A percentile compares a stretch with the other conserved stretches of the same genome.
These are phyloP conservation scores for Hydrolagus affinis DNA, from an alignment of 2,113 vertebrate genomes.

Conservation along the genomic window DNA sequence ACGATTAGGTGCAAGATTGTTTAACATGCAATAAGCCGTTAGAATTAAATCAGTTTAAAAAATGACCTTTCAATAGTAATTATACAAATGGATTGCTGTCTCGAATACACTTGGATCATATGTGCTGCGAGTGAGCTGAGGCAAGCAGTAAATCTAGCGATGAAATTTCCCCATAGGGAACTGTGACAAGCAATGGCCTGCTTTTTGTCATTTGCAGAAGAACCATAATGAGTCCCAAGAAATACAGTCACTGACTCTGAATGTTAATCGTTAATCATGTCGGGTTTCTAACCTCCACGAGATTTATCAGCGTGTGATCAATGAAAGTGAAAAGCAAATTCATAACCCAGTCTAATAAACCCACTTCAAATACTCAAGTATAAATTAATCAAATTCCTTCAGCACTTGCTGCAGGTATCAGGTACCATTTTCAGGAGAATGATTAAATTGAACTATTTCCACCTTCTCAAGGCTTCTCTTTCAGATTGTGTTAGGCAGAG, in stretches of 20 bases:
- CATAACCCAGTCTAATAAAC: not conserved
- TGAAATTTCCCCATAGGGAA: constrained; percentile 22
- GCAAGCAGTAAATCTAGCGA: constrained; percentile 12
- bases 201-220: constrained; percentile 8
- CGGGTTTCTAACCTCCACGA: constrained; percentile 3
- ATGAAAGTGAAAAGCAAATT: not conserved
- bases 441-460: not conserved
- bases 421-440: not conserved
- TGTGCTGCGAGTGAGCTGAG: constrained; percentile 8
- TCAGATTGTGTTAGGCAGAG: not conserved
- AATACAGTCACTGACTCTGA: not conserved
- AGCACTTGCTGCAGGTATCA: not conserved
- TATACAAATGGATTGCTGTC: constrained; percentile 22
- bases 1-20: not conserved
- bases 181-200: constrained; percentile 16
- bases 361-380: not conserved
- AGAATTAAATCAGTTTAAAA: constrained; percentile 23
- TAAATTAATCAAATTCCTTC: not conserved
- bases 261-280: constrained; percentile 28
- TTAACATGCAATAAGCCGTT: constrained; percentile 14
- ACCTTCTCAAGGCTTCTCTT: not conserved
- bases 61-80: constrained; percentile 31
- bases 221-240: constrained; percentile 13
- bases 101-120: not conserved
- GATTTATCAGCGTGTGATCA: not conserved